phyloP scores from a whole-genome alignment of 2,113 vertebrate species.

The Aix galericulata region DNA sequence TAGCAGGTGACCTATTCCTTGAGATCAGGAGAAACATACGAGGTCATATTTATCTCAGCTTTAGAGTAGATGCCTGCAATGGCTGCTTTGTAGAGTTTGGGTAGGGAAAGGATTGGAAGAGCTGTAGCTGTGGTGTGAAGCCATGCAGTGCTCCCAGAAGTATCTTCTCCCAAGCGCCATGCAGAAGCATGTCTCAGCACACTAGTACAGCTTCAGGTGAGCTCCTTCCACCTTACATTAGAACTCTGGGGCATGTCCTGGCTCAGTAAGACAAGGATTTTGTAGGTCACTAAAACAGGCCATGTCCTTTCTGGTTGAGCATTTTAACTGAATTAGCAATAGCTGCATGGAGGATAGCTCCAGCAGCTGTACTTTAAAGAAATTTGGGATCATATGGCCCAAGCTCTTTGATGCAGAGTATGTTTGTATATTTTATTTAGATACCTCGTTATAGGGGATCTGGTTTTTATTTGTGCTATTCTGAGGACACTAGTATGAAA shows the following conservation, averaged over 20 bases:
- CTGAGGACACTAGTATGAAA: background rate
- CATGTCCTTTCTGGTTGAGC: background rate
- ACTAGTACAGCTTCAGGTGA: background rate
- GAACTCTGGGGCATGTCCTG: background rate
- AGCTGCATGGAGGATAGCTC: background rate
- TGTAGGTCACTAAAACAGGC: background rate
- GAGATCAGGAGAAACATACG: background rate
- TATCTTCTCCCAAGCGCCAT: background rate
- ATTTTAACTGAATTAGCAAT: background rate
- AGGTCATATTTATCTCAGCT: background rate
- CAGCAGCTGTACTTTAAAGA: background rate
- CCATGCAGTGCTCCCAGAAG: background rate
- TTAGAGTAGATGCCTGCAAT: background rate
- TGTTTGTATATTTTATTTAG: slow-evolving; percentile 1
- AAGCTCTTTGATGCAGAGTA: background rate
- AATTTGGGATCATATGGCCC: background rate
- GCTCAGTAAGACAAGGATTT: background rate
- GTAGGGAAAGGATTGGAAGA: background rate
- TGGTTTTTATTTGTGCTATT: slow-evolving; percentile 10
- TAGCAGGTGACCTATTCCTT: background rate
- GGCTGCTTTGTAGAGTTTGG: background rate
- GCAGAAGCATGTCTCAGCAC: background rate
- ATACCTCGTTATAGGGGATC: background rate
- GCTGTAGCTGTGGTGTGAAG: background rate
- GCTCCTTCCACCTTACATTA: background rate